These are phyloP conservation scores for Hypselothyrea guttata DNA, from an alignment of 2,888 invertebrate species.

Conservation along the genomic window DNA sequence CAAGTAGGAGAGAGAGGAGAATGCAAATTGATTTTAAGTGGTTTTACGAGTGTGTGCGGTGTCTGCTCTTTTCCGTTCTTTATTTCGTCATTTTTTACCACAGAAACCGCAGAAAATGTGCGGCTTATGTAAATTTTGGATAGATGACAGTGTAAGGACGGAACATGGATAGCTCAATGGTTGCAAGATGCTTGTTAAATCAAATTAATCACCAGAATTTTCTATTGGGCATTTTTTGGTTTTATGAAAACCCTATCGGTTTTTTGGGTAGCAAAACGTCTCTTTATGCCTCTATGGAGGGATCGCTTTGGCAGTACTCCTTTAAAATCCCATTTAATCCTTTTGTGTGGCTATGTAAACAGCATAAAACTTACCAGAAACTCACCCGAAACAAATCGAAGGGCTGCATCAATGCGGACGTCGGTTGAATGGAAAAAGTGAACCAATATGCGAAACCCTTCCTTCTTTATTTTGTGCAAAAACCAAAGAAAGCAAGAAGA, in stretches of 20 bases:
- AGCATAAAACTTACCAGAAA: slow-evolving; percentile 51
- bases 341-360: slow-evolving; percentile 74
- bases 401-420: slow-evolving; percentile 35
- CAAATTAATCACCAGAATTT: slow-evolving; percentile 65
- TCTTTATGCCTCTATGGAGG: not conserved
- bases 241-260: slow-evolving; percentile 2
- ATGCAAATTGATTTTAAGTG: slow-evolving; percentile 69
- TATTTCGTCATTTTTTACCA: slow-evolving; percentile 5
- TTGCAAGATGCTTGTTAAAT: slow-evolving; percentile 62
- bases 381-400: slow-evolving; percentile 36
- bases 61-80: not conserved
- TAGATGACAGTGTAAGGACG: slow-evolving; percentile 26
- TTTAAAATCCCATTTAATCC: slow-evolving; percentile 71
- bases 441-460: slow-evolving; percentile 21
- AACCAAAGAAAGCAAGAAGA: slow-evolving; percentile 21
- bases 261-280: not conserved
- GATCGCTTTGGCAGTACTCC: slow-evolving; percentile 34
- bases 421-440: slow-evolving; percentile 4
- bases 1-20: slow-evolving; percentile 24
- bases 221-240: not conserved
- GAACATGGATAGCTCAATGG: slow-evolving; percentile 48
- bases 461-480: slow-evolving; percentile 32
- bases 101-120: slow-evolving; percentile 64
- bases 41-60: slow-evolving; percentile 35
- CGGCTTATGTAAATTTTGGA: slow-evolving; percentile 51